Base-by-base conservation (phyloP, 2,113 vertebrate genomes). In the Morone chrysops region DNA sequence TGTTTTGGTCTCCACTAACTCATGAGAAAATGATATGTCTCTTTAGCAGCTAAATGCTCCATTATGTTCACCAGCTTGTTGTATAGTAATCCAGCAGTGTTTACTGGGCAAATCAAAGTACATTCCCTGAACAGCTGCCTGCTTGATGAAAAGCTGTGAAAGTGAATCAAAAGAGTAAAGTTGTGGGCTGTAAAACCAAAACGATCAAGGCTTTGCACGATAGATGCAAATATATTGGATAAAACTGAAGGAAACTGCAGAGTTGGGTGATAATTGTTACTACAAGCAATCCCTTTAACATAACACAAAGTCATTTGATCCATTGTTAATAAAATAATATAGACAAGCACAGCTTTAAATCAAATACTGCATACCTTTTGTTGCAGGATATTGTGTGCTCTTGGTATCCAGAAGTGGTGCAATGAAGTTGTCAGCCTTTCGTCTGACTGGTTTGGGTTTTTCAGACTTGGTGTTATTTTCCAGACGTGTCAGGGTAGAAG, bases 321-420 rank as follows among this genome's bases (percentile, higher is more conserved):
- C 6, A 61, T 40, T 50, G 14, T 18, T 36, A 60, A 59, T 47
- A 47, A 31, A 25, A 22, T 6, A 45, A 22, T n/a, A 22, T 22
- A 13, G 1, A 65, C 70, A 5, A 51, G 8, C 20, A 17, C 13
- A 38, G 9, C 10, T 38, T 43, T n/a, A 60, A 78, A 61, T 18
- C 3, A 16, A 66, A 16, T 25, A 38, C 38, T 36, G 1, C 1
- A 53, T 90, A 56, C 95, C 94, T 95, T 96, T 97, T 51, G 93
- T 91, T 0, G 94, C 81, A 0, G 96, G 90, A 78, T 96, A 87
- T 74, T 97, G 97, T 79, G 96, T 96, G 86, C 94, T 93, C 92
- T 98, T 98, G 80, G 87, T 96, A 84, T 99, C 98, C 82, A 97
- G 76, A 78, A 98, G 92, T n/a, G 98, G 97, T 54, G 97, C 97